phyloP scores from a whole-genome alignment of 2,797 vertebrate genomes.

The Scolopax bukidnonensis region DNA sequence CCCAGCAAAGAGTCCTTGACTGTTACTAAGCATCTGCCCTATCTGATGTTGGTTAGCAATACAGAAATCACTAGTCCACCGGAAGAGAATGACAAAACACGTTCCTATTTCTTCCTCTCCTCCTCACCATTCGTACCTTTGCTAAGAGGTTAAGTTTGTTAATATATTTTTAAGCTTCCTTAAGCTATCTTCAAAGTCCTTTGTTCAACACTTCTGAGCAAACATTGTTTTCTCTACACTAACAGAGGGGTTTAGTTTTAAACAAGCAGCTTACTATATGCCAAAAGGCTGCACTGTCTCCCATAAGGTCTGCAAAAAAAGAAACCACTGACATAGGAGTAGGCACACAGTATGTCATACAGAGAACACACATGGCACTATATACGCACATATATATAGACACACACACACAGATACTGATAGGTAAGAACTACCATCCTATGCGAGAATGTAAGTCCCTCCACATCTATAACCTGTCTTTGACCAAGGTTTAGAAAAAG shows the following conservation, averaged over 20 bases:
- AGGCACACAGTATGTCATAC: fast-evolving
- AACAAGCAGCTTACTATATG: not conserved
- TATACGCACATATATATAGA: fast-evolving
- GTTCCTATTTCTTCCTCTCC: not conserved
- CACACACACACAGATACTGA: not conserved
- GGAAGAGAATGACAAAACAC: not conserved
- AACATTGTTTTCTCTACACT: not conserved
- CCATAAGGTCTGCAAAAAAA: not conserved
- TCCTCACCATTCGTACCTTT: not conserved
- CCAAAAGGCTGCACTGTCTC: not conserved
- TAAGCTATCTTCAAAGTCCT: not conserved
- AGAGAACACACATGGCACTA: not conserved
- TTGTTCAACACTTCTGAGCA: not conserved
- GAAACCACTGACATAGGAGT: not conserved
- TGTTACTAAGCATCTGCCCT: not conserved
- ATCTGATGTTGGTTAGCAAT: not conserved
- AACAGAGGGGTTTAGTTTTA: not conserved
- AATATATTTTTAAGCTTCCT: not conserved
- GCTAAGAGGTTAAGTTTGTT: not conserved
- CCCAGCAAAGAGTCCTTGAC: not conserved
- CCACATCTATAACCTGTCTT: not conserved
- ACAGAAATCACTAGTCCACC: not conserved
- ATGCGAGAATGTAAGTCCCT: not conserved
- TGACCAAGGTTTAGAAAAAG: not conserved
- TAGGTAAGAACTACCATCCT: not conserved